Percentiles rank a stretch among this genome's conserved stretches.
These are phyloP conservation scores for Rafetus swinhoei DNA, from an alignment of 2,113 vertebrate species.

Conservation along the genomic window DNA sequence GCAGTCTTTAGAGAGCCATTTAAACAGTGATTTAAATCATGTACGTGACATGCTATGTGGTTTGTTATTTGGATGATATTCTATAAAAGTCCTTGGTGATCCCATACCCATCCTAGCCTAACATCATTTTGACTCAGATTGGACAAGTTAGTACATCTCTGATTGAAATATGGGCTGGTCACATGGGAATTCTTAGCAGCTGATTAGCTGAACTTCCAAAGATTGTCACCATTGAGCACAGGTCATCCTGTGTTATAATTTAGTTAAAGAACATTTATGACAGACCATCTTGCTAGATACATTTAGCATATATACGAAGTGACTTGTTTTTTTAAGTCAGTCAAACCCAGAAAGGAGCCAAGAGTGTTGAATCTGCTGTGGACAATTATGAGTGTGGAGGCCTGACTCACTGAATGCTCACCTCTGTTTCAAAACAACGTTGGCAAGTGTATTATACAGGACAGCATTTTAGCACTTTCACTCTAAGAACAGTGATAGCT, in stretches of 20 bases:
- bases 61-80: background rate
- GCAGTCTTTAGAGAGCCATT: slow-evolving; percentile 41
- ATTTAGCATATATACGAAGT: background rate
- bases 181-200: background rate
- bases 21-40: background rate
- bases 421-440: background rate
- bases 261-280: background rate
- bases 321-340: background rate
- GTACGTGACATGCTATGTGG: background rate
- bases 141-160: background rate
- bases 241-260: background rate
- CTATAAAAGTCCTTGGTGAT: background rate
- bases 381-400: background rate
- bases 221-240: background rate
- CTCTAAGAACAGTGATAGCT: background rate
- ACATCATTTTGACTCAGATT: background rate
- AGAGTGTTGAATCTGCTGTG: background rate
- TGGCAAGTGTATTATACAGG: slow-evolving; percentile 4
- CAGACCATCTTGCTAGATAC: background rate
- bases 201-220: background rate
- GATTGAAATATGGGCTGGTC: background rate
- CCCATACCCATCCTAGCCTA: background rate
- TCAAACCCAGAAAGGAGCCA: background rate
- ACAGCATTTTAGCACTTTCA: background rate
- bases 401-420: slow-evolving; percentile 4